Evolutionary conservation across 1,140 invertebrate species (phyloP).

Genomic region (Delia radicum): DNA sequence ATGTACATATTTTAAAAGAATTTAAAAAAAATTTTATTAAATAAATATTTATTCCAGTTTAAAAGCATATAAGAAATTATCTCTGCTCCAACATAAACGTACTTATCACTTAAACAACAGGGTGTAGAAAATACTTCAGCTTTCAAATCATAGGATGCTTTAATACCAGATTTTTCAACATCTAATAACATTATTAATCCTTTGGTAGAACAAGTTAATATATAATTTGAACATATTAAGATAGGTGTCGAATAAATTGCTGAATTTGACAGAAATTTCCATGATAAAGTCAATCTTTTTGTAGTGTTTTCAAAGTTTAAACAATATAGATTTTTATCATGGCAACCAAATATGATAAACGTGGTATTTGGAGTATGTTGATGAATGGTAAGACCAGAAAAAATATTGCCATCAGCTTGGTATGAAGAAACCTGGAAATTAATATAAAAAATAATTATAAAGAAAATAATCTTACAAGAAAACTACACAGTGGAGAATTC

Average conservation of each 20-base stretch:
- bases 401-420: constrained; percentile 40
- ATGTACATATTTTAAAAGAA: background rate
- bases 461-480: no score
- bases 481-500: no score
- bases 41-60: constrained; percentile 22
- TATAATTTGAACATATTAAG: background rate
- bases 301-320: constrained; percentile 21
- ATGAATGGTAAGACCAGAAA: constrained; percentile 39
- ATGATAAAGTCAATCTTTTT: constrained; percentile 2
- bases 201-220: constrained; percentile 13
- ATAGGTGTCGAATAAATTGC: constrained; percentile 23
- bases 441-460: background rate
- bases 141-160: constrained; percentile 41
- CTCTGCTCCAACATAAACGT: constrained; percentile 63
- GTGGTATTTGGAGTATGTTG: constrained; percentile 30
- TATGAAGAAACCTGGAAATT: constrained; percentile 10
- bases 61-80: constrained; percentile 65
- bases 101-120: constrained; percentile 52
- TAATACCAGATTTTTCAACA: background rate
- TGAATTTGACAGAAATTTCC: background rate
- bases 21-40: background rate
- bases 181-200: constrained; percentile 8
- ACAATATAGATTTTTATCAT: constrained; percentile 48
- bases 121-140: constrained; percentile 67
- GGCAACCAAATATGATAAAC: constrained; percentile 48